These are phyloP conservation scores for Stictonetta naevosa DNA, from an alignment of 2,113 vertebrate genomes.

Conservation along the genomic window DNA sequence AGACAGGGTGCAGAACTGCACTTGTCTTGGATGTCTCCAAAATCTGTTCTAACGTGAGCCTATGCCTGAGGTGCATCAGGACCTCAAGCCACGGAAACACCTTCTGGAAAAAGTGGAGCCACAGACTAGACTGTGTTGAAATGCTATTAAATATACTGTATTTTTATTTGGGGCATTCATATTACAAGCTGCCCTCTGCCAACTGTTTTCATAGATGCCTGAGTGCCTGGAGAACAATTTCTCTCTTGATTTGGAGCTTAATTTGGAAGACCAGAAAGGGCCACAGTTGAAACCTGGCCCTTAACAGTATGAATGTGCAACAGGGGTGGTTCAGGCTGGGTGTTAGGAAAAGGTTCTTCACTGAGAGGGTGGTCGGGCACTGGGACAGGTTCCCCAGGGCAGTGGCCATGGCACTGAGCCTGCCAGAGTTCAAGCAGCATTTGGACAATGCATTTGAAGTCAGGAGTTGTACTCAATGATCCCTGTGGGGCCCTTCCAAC, in stretches of 20 bases:
- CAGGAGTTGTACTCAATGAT: too few relatives aligned
- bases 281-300: background rate
- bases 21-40: background rate
- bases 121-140: background rate
- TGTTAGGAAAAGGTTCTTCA: too few relatives aligned
- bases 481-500: too few relatives aligned
- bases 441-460: too few relatives aligned
- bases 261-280: background rate
- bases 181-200: background rate
- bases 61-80: background rate
- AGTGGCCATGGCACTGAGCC: too few relatives aligned
- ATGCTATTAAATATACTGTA: background rate
- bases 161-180: background rate
- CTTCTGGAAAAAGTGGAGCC: background rate
- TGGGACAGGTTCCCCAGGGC: too few relatives aligned
- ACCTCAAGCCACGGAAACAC: too few relatives aligned
- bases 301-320: too few relatives aligned
- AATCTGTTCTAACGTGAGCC: background rate
- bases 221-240: background rate
- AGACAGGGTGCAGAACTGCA: background rate
- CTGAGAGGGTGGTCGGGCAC: too few relatives aligned
- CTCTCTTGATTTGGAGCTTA: background rate
- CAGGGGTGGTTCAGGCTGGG: too few relatives aligned
- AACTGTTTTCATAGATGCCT: background rate
- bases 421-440: too few relatives aligned